These are phyloP conservation scores for Pocillopora damicornis DNA, from an alignment of 64 coral and sea anemone genomes.

Conservation along the genomic window DNA sequence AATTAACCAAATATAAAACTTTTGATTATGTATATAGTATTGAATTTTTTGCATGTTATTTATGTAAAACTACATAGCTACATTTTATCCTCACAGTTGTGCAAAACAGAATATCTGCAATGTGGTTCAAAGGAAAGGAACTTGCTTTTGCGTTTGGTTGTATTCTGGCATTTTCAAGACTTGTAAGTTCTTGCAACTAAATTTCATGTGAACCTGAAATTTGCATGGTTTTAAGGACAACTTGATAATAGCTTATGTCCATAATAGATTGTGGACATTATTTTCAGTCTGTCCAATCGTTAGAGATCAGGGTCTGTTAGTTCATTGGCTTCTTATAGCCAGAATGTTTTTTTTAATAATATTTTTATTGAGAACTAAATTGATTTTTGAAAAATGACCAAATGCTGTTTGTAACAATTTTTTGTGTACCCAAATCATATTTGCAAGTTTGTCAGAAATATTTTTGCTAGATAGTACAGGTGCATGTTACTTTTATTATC, in stretches of 20 bases:
- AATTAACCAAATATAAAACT: no score
- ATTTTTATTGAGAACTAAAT: not conserved
- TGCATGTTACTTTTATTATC: no score
- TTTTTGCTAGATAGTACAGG: not conserved
- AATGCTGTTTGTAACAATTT: no score
- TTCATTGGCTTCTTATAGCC: not conserved
- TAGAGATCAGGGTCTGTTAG: not conserved
- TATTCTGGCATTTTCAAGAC: conserved; percentile 86
- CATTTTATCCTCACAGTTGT: conserved; percentile 55
- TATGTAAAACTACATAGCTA: not conserved
- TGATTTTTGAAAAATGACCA: no score
- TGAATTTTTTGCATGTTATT: not conserved
- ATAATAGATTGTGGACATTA: no score
- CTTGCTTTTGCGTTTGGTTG: conserved; percentile 94
- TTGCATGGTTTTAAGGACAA: no score
- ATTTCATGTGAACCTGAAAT: not conserved
- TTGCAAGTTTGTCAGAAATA: not conserved
- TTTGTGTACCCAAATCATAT: no score
- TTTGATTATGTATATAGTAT: no score
- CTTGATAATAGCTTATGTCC: no score
- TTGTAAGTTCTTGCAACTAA: conserved; percentile 50
- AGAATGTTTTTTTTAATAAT: not conserved
- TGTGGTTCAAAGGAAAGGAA: conserved; percentile 94
- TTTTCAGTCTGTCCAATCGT: no score
- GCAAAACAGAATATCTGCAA: conserved; percentile 91